Percentiles rank a stretch among this genome's conserved stretches.
These are phyloP conservation scores for Bostrychus sinensis DNA, from an alignment of 2,113 vertebrate genomes.

Conservation along the genomic window DNA sequence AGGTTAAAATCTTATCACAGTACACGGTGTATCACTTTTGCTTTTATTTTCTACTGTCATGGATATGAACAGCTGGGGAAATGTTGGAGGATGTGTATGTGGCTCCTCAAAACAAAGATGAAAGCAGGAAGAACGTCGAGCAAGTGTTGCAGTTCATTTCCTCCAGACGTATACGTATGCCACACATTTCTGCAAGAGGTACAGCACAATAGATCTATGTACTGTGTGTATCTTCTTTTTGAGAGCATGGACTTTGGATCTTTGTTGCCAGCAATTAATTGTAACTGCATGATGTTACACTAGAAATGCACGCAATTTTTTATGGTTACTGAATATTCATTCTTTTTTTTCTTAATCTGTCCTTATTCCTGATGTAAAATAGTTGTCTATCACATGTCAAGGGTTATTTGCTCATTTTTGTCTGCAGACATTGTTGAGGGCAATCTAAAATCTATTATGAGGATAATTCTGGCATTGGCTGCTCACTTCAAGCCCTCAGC, in stretches of 20 bases:
- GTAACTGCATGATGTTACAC: too few relatives aligned
- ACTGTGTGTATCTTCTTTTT: not conserved
- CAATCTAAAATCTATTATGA: constrained; percentile 96
- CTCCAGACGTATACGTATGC: constrained; percentile 94
- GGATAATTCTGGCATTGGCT: constrained; percentile 93
- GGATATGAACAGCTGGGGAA: constrained; percentile 85
- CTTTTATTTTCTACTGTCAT: not conserved
- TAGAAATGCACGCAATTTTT: too few relatives aligned
- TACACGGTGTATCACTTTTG: not conserved
- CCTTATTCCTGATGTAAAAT: too few relatives aligned
- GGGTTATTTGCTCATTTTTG: constrained; percentile 8
- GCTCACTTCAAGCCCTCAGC: constrained; percentile 93
- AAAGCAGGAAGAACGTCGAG: constrained; percentile 93
- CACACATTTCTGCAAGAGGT: constrained; percentile 96
- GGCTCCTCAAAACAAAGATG: constrained; percentile 85
- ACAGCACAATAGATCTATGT: not conserved
- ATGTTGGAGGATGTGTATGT: constrained; percentile 82
- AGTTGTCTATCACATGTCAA: not conserved
- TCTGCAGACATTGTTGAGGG: constrained; percentile 92
- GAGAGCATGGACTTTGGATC: not conserved
- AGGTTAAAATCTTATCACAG: not conserved
- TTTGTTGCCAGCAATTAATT: not conserved
- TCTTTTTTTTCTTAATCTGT: too few relatives aligned
- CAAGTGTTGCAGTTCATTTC: constrained; percentile 92
- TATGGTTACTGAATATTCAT: too few relatives aligned